phyloP scores from a whole-genome alignment of 1,140 invertebrate species.

The Pseudomyrmex pallidus region DNA sequence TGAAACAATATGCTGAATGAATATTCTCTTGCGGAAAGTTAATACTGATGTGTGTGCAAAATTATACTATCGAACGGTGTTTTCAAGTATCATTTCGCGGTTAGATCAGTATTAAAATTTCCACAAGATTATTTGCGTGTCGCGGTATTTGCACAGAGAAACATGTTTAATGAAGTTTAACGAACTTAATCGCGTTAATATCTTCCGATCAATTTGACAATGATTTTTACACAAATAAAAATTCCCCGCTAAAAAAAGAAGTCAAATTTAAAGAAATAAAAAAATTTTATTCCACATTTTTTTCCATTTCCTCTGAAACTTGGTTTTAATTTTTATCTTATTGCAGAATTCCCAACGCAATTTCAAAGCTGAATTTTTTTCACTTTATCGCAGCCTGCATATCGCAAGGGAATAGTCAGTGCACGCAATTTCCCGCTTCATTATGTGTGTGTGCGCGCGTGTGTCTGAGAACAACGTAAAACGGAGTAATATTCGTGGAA shows the following conservation, averaged over 20 bases:
- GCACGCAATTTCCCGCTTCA: slow-evolving; percentile 51
- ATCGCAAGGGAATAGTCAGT: slow-evolving; percentile 18
- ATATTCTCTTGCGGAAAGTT: slow-evolving; percentile 9
- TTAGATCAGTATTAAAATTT: too few species aligned
- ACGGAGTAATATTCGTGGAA: slow-evolving; percentile 48
- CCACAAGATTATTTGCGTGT: slow-evolving; percentile 9
- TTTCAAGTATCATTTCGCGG: too few species aligned
- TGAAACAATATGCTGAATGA: slow-evolving; percentile 47
- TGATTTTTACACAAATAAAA: slow-evolving; percentile 32
- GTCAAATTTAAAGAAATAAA: neutral
- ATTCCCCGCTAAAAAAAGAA: neutral
- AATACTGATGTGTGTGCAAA: too few species aligned
- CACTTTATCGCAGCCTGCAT: neutral
- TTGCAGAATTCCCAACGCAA: slow-evolving; percentile 14
- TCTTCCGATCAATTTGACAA: slow-evolving; percentile 40
- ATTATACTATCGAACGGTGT: too few species aligned
- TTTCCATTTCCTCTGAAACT: neutral
- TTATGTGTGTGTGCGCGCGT: neutral
- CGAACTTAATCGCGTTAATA: slow-evolving; percentile 14
- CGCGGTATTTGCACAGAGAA: neutral
- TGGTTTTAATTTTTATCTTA: neutral
- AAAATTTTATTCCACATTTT: slow-evolving; percentile 1
- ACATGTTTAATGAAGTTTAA: slow-evolving; percentile 30
- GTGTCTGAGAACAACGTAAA: slow-evolving; percentile 16
- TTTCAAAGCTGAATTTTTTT: slow-evolving; percentile 42